phyloP scores from a whole-genome alignment of 2,888 invertebrate species.

The Pollenia griseotomentosa region DNA sequence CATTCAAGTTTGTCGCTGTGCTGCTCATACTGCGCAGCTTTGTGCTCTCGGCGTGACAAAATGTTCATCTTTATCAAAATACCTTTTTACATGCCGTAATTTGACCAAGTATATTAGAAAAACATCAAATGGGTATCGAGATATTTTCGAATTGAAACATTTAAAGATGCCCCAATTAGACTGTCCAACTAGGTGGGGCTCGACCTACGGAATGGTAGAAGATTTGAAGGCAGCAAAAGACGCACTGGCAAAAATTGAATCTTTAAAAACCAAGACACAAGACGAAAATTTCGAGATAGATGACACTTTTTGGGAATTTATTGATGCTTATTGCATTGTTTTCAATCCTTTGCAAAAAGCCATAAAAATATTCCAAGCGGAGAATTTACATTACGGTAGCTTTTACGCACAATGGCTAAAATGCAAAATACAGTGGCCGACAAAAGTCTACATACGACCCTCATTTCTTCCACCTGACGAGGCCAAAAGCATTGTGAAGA shows the following conservation, averaged over 20 bases:
- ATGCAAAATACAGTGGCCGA: too few species aligned
- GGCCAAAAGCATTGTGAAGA: too few species aligned
- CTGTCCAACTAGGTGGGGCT: slow-evolving; percentile 51
- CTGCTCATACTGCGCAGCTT: slow-evolving; percentile 18
- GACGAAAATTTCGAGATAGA: slow-evolving; percentile 34
- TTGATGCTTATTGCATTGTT: slow-evolving; percentile 21
- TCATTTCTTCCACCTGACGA: too few species aligned
- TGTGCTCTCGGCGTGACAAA: slow-evolving; percentile 32
- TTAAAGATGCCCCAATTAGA: slow-evolving; percentile 18
- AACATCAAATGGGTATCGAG: slow-evolving; percentile 13
- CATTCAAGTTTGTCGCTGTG: too few species aligned
- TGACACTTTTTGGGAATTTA: slow-evolving; percentile 18
- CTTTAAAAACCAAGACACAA: too few species aligned
- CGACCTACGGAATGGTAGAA: slow-evolving; percentile 32
- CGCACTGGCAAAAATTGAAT: too few species aligned
- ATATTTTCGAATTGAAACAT: slow-evolving; percentile 22
- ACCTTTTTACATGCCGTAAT: slow-evolving; percentile 26
- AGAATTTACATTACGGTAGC: too few species aligned
- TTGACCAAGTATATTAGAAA: slow-evolving; percentile 25
- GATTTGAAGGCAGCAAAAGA: too few species aligned
- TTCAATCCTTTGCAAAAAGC: too few species aligned
- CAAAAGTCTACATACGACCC: too few species aligned
- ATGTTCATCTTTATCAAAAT: not conserved
- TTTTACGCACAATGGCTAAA: too few species aligned
- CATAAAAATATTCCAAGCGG: too few species aligned